phyloP scores from a whole-genome alignment of 1,140 invertebrate species.

The Bombus confusus region DNA sequence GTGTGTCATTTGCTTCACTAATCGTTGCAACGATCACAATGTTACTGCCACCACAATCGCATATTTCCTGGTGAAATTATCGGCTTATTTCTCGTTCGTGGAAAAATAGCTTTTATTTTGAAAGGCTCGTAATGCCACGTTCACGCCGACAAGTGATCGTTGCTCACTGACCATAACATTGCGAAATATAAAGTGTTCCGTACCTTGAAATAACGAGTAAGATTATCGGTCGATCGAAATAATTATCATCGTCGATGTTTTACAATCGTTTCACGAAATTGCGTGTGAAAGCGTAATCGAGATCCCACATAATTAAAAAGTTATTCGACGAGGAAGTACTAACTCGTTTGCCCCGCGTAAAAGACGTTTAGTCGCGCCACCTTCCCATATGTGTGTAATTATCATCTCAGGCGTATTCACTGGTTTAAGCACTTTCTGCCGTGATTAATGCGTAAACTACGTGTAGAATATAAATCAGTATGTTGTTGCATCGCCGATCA shows the following conservation, averaged over 20 bases:
- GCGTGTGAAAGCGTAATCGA: constrained; percentile 21
- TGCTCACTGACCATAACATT: constrained; percentile 2
- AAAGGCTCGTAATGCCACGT: neutral
- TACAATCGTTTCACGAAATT: constrained; percentile 33
- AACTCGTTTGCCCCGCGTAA: neutral
- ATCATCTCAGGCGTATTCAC: neutral
- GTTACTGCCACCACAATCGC: neutral
- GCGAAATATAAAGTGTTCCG: constrained; percentile 11
- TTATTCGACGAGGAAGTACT: constrained; percentile 2
- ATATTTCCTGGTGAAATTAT: neutral
- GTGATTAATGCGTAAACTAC: neutral
- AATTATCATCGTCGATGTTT: constrained; percentile 21
- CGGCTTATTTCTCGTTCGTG: neutral
- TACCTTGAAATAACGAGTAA: neutral
- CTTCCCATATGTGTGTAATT: constrained; percentile 4
- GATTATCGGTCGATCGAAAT: constrained; percentile 20
- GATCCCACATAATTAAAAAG: constrained; percentile 28
- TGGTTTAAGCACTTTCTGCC: neutral
- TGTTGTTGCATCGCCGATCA: neutral
- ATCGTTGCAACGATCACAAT: neutral
- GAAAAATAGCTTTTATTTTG: neutral
- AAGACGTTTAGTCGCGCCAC: constrained; percentile 11
- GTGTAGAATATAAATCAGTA: neutral
- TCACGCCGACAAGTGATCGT: neutral
- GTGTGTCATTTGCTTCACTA: neutral